Evolutionary conservation across 2,113 vertebrate species (phyloP), one percentile per base, ranked within the genome.

Genomic region (Petrocephalus microphthalmus): DNA sequence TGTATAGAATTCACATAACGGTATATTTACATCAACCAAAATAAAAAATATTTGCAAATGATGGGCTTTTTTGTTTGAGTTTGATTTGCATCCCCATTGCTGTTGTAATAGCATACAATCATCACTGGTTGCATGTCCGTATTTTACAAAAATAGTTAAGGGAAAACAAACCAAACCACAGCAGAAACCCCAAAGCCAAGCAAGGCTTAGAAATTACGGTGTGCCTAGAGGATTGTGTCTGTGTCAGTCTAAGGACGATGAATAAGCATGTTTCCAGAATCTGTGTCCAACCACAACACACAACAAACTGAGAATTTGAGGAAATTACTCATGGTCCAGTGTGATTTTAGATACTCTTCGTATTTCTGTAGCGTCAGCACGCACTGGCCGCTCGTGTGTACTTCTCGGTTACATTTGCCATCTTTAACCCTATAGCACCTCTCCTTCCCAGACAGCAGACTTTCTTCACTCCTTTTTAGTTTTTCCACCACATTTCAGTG

Each of bases 141-240:
- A 84, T 84, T 52, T 51, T 84, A 84, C 45, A 52, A 84, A 84
- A 84, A 84, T 84, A 84, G 82, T 15, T 52, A 51, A 42, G 3
- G 42, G 42, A 84, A 74, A 83, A 42, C 82, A 78, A 84, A 52
- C 22, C 10, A 1, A 52, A 84, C 47, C 82, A 25, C 47, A 84
- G 45, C 45, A 8, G n/a, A 2, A 84, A 84, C 82, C 81, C 81
- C 82, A 84, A 25, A 25, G 49, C 82, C 49, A 52, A 49, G 82
- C 5, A 51, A 15, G 47, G 42, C 81, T 84, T 11, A 13, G 42
- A 84, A 84, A 84, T 49, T 51, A 84, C 25, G 47, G 42, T 51
- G 20, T 2, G 52, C 25, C 45, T 13, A 15, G 0, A 2, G 25
- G 29, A 25, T 33, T 33, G 25, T 85, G 52, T 33, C 29, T 54